These are phyloP conservation scores for Probosciger aterrimus DNA, from an alignment of 2,113 vertebrate genomes.

Conservation along the genomic window DNA sequence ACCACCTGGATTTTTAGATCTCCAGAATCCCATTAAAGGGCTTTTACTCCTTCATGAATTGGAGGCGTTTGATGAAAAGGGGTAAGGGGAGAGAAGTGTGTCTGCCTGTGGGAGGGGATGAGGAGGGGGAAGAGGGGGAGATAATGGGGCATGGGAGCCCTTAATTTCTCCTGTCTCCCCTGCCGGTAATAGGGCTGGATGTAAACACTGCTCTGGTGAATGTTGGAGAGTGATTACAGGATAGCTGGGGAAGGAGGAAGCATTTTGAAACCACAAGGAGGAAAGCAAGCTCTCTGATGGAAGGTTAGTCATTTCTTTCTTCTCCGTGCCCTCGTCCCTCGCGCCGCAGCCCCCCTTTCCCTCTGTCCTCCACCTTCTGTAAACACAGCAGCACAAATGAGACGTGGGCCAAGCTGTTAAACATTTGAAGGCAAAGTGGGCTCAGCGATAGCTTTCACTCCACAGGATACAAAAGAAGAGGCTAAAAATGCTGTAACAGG, in stretches of 20 bases:
- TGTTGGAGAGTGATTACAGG: constrained; percentile 72
- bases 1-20: constrained; percentile 76
- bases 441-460: constrained; percentile 11
- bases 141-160: constrained; percentile 70
- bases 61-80: constrained; percentile 71
- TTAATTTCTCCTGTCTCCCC: constrained; percentile 72
- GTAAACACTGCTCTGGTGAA: constrained; percentile 75
- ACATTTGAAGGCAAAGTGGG: constrained; percentile 61
- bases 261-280: constrained; percentile 71
- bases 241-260: constrained; percentile 65
- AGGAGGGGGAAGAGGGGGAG: constrained; percentile 50
- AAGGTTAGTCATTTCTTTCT: constrained; percentile 54
- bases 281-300: constrained; percentile 75
- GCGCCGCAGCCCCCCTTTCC: neutral
- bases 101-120: constrained; percentile 47
- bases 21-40: constrained; percentile 75
- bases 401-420: constrained; percentile 61
- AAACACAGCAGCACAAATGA: constrained; percentile 72
- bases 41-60: constrained; percentile 72
- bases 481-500: constrained; percentile 36
- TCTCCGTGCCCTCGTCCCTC: neutral
- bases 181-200: constrained; percentile 76
- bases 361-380: constrained; percentile 46
- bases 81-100: constrained; percentile 50
- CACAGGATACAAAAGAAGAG: neutral